Conservation (phyloP, 2,113 vertebrate genomes). For the Dipodomys spectabilis region DNA sequence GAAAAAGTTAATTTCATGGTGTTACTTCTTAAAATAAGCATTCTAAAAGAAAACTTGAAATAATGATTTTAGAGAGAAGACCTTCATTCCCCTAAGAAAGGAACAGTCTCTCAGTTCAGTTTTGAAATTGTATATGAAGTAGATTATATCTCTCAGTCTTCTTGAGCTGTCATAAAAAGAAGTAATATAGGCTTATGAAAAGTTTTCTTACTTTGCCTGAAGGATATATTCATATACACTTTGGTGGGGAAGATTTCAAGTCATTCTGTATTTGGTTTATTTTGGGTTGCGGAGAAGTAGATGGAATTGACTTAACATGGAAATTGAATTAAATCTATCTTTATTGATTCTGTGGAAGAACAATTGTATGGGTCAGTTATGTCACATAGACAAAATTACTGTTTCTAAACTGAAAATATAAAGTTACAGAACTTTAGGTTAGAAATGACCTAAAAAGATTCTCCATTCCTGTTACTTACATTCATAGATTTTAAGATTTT, state of each 20-base stretch:
- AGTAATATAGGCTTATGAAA: constrained; percentile 55
- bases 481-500: not conserved
- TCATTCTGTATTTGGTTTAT: constrained; percentile 18
- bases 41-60: constrained; percentile 5
- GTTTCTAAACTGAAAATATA: constrained; percentile 35
- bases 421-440: not conserved
- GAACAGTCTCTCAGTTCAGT: constrained; percentile 14
- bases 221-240: not conserved
- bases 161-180: not conserved
- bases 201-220: constrained; percentile 40
- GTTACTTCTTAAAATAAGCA: constrained; percentile 26
- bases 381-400: constrained; percentile 18
- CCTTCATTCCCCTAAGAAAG: not conserved
- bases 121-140: constrained; percentile 50
- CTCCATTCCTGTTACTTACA: not conserved
- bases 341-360: constrained; percentile 51
- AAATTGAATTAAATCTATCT: constrained; percentile 47
- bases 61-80: constrained; percentile 40
- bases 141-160: constrained; percentile 12
- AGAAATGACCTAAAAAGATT: not conserved
- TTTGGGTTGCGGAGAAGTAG: not conserved
- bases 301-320: constrained; percentile 30
- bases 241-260: constrained; percentile 16
- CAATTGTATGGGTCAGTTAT: not conserved
- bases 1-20: constrained; percentile 15